Percentiles rank a stretch among this genome's conserved stretches.
Conservation (phyloP, 2,888 invertebrate species). For the Gisinianus flammeolus region DNA sequence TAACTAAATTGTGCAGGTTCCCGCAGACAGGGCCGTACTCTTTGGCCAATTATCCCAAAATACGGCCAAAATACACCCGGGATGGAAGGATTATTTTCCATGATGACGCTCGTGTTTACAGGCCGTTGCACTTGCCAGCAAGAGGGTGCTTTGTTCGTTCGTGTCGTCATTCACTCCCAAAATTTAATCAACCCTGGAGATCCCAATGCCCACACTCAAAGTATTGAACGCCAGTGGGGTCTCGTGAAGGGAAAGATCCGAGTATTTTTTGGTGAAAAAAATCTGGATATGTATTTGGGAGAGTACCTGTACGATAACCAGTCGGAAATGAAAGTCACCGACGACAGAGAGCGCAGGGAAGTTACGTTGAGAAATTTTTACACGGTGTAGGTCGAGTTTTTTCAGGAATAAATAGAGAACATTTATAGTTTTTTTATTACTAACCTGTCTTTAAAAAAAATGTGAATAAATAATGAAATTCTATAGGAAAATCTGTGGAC, state of each 20-base stretch:
- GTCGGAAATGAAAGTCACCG: too few relatives aligned
- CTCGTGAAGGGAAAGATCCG: constrained; percentile 27
- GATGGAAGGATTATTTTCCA: constrained; percentile 35
- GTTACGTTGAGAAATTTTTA: too few relatives aligned
- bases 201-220: constrained; percentile 37
- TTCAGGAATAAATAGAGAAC: too few relatives aligned
- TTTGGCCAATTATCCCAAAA: constrained; percentile 45
- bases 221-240: constrained; percentile 42
- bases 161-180: constrained; percentile 7
- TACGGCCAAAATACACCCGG: too few relatives aligned
- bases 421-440: too few relatives aligned
- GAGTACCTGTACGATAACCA: neutral
- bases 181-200: constrained; percentile 41
- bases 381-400: too few relatives aligned
- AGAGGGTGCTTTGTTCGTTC: constrained; percentile 5
- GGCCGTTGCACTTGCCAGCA: constrained; percentile 29
- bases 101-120: constrained; percentile 37
- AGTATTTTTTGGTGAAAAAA: constrained; percentile 4
- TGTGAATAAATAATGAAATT: too few relatives aligned
- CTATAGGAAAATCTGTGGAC: too few relatives aligned
- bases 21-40: constrained; percentile 21
- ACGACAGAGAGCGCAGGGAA: too few relatives aligned
- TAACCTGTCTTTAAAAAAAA: too few relatives aligned
- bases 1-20: too few relatives aligned
- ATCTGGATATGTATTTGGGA: neutral